Base-by-base conservation (phyloP, 2,888 invertebrate species). In the Oxytorus armatus region DNA sequence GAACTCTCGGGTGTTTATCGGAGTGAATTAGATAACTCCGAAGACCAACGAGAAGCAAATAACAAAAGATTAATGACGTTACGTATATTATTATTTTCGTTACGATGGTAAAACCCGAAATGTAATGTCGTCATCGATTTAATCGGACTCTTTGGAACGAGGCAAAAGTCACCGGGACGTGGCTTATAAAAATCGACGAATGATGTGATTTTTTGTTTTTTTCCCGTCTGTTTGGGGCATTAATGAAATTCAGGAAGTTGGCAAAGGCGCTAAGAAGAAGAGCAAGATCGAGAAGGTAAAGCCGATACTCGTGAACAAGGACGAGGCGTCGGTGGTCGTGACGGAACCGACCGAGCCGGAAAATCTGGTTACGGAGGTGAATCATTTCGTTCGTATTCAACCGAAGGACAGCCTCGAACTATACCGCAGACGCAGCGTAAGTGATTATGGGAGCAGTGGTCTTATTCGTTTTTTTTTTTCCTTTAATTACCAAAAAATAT, bases 401-500 rank as follows among this genome's bases (percentile, higher is more conserved):
- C 97, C 97, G 66, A 97, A 97, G 93, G 97, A 97, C 93, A 96
- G 96, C 82, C 91, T 94, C 81, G 94, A 94, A 89, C 91, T 95
- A 82, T 92, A 93, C 83, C 92, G 92, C 85, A 92, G 92, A 84
- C 91, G 92, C 76, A 93, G 92, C 88, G 93, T 93, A 91, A 93
- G 93, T 93, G 3, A 18, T 49, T 7, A 66, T 36, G 29, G 11
- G 29, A 66, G 3, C 21, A 16, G n/a, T 44, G 1, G 18, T 1
- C 14, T 42, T 3, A 14, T 49, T 47, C 11, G 11, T 11, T 36
- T 16, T 14, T 33, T 21, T 33, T n/a, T 49, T 18, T 49, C 36
- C 36, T 14, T 11, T 8, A 3, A 16, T 53, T n/a, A 25, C 10
- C 29, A 29, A 29, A 29, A 3, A 29, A 3, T 25, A n/a, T 11